These are phyloP conservation scores for Neodontobutis hainanensis DNA, from an alignment of 2,113 vertebrate genomes.

Conservation along the genomic window DNA sequence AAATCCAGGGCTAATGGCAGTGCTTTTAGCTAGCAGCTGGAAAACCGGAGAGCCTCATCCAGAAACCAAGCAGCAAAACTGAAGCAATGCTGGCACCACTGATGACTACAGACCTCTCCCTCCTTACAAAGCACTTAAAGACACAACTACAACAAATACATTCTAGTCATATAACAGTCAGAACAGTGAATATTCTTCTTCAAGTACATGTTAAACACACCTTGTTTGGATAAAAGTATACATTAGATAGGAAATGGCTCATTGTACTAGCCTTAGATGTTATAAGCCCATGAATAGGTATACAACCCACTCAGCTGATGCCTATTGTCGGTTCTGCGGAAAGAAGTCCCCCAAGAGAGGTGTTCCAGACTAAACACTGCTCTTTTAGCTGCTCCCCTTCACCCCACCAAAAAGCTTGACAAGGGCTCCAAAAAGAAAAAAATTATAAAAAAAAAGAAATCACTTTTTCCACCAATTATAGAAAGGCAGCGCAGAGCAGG, in stretches of 20 bases:
- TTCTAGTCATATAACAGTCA: conserved; percentile 65
- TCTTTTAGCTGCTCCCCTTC: conserved; percentile 89
- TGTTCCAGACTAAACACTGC: conserved; percentile 93
- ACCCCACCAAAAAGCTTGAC: conserved; percentile 83
- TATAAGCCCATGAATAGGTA: neutral
- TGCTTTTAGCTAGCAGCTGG: conserved; percentile 39
- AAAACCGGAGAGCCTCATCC: conserved; percentile 42
- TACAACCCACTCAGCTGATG: conserved; percentile 38
- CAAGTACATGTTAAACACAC: conserved; percentile 60
- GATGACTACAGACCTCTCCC: conserved; percentile 51
- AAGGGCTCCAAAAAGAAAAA: conserved; percentile 72
- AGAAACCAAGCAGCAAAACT: conserved; percentile 44
- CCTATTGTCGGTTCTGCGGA: conserved; percentile 64
- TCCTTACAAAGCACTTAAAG: conserved; percentile 66
- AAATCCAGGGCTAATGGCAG: conserved; percentile 46
- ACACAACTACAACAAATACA: conserved; percentile 62
- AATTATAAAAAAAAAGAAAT: conserved; percentile 59
- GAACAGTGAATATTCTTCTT: conserved; percentile 56
- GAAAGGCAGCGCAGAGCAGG: conserved; percentile 57
- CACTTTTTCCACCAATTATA: conserved; percentile 90
- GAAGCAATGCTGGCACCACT: conserved; percentile 50
- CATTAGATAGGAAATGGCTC: too few species aligned
- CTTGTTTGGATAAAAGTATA: conserved; percentile 7
- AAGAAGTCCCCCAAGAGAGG: conserved; percentile 86
- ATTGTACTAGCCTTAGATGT: too few species aligned